Evolutionary conservation across 2,113 vertebrate species (phyloP).

Genomic region (Atherinomorus stipes): DNA sequence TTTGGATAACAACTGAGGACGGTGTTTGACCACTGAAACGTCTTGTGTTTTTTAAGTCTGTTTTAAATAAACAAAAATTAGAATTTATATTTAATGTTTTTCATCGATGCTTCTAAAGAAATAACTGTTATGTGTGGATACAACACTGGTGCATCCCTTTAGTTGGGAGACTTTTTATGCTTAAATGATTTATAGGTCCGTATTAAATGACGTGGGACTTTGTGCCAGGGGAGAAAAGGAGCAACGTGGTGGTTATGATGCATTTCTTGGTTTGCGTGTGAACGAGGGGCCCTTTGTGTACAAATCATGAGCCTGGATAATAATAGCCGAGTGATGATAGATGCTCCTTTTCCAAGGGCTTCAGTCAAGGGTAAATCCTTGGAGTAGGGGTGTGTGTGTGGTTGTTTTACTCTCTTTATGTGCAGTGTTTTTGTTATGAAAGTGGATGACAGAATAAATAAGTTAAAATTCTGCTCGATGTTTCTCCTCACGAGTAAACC

Average conservation of each 20-base stretch:
- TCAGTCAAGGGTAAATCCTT: slow-evolving; percentile 36
- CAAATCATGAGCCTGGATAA: slow-evolving; percentile 42
- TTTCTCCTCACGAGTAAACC: slow-evolving; percentile 13
- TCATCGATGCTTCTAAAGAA: too few relatives aligned
- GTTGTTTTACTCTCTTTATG: neutral
- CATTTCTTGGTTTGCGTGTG: slow-evolving; percentile 31
- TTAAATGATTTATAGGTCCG: too few relatives aligned
- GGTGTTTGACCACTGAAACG: too few relatives aligned
- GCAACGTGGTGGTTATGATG: neutral
- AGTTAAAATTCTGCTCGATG: slow-evolving; percentile 1
- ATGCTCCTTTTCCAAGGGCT: slow-evolving; percentile 20
- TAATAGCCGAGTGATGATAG: slow-evolving; percentile 40
- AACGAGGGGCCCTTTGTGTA: slow-evolving; percentile 4
- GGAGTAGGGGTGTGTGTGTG: slow-evolving; percentile 11
- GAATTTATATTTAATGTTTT: too few relatives aligned
- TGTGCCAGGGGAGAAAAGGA: slow-evolving; percentile 6
- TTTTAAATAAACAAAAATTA: too few relatives aligned
- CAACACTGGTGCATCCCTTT: too few relatives aligned
- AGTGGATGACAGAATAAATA: slow-evolving; percentile 7
- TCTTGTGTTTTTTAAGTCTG: too few relatives aligned
- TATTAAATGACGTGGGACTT: slow-evolving; percentile 28
- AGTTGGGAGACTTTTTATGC: too few relatives aligned
- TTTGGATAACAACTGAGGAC: too few relatives aligned
- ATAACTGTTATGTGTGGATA: too few relatives aligned
- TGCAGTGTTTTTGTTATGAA: slow-evolving; percentile 17